Percentiles rank a stretch among this genome's conserved stretches.
phyloP scores from a whole-genome alignment of 2,113 vertebrate genomes.

The Hemicordylus capensis region DNA sequence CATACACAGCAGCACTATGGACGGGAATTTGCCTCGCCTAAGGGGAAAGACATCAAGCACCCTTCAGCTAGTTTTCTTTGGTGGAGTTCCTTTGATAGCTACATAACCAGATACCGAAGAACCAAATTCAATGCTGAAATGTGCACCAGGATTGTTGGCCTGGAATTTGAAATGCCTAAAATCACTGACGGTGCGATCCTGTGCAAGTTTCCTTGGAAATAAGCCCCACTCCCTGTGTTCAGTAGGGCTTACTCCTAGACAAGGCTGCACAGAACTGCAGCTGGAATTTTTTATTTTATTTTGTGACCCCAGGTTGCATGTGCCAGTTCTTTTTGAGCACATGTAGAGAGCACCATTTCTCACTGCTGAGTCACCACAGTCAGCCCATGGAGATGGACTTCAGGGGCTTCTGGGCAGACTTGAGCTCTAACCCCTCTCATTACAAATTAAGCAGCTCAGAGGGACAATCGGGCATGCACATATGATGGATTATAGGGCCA shows the following conservation, averaged over 20 bases:
- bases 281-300: neutral
- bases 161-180: neutral
- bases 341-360: neutral
- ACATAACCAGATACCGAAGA: neutral
- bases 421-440: neutral
- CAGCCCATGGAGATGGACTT: neutral
- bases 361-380: neutral
- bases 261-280: too few relatives aligned
- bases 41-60: neutral
- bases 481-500: neutral
- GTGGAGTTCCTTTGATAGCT: neutral
- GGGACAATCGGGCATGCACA: neutral
- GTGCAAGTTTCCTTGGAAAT: too few relatives aligned
- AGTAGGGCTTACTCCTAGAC: too few relatives aligned
- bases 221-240: too few relatives aligned
- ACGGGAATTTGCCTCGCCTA: neutral
- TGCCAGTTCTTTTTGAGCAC: neutral
- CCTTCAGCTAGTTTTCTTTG: neutral
- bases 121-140: neutral
- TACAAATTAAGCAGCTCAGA: neutral
- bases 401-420: neutral
- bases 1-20: neutral
- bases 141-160: too few relatives aligned
- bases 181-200: neutral
- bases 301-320: neutral